Evolutionary conservation across 2,888 invertebrate genomes (phyloP).

Genomic region (Polymixis flavicincta): DNA sequence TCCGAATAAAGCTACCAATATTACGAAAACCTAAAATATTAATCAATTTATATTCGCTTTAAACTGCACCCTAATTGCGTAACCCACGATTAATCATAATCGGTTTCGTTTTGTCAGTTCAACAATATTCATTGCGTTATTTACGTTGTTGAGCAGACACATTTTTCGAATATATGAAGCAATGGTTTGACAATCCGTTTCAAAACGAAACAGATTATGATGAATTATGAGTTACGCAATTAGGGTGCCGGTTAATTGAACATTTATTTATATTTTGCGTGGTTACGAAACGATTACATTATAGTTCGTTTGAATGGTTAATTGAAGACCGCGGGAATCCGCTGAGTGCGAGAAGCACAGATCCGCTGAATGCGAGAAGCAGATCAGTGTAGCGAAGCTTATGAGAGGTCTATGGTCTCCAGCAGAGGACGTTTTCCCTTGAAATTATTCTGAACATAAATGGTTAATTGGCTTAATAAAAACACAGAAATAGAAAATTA

Average conservation of each 20-base stretch:
- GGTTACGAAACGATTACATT: not conserved
- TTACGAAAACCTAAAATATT: not conserved
- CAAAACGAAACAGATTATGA: too few species aligned
- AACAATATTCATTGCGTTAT: too few species aligned
- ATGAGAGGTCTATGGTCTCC: not conserved
- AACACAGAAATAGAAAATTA: not conserved
- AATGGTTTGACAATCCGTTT: too few species aligned
- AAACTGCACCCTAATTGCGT: not conserved
- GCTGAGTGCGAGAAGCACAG: not conserved
- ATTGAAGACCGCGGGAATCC: not conserved
- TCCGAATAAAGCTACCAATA: not conserved
- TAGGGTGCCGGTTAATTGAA: not conserved
- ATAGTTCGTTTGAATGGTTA: not conserved
- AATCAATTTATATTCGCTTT: not conserved
- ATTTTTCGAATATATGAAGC: too few species aligned
- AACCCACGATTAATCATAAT: too few species aligned
- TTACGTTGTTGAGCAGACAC: too few species aligned
- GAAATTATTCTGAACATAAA: not conserved
- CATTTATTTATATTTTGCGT: not conserved
- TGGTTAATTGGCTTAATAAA: not conserved
- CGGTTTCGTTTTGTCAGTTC: too few species aligned
- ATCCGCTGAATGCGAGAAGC: not conserved
- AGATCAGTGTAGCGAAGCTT: not conserved
- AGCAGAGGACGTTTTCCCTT: not conserved
- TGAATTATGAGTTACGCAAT: too few species aligned